phyloP scores from a whole-genome alignment of 1,140 invertebrate genomes.

The Plectrocnemia conspersa region DNA sequence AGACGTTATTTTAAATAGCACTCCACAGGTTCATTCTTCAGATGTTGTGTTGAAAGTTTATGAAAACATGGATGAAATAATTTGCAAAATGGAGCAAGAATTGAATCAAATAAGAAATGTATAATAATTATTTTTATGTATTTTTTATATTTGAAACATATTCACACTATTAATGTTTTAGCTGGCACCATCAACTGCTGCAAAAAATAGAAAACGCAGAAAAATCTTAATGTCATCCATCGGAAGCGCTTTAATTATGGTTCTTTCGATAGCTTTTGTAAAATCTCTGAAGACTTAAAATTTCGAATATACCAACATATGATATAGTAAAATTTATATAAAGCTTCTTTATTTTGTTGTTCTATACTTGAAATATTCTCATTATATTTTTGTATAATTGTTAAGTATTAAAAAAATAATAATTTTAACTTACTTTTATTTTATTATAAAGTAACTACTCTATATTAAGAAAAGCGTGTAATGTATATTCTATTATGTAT shows the following conservation, averaged over 20 bases:
- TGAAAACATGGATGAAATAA: constrained; percentile 41
- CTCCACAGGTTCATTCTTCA: constrained; percentile 45
- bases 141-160: not conserved
- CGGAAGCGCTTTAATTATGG: not conserved
- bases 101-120: constrained; percentile 44
- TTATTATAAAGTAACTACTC: no score
- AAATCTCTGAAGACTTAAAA: constrained; percentile 15
- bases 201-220: not conserved
- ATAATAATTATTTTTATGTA: constrained; percentile 5
- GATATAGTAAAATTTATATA: not conserved
- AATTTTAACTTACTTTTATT: no score
- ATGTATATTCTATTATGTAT: no score
- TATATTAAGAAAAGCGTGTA: no score
- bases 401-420: no score
- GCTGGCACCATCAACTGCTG: not conserved
- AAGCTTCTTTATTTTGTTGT: no score
- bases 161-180: not conserved
- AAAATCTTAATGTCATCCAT: not conserved
- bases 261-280: constrained; percentile 9
- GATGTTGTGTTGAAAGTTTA: constrained; percentile 42
- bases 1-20: constrained; percentile 38
- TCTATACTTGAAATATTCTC: no score
- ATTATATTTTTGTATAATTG: no score
- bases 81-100: constrained; percentile 44
- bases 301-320: not conserved